Evolutionary conservation across 2,888 invertebrate genomes (phyloP), one percentile per base, ranked within the genome.

Genomic region (Lycophotia porphyrea): DNA sequence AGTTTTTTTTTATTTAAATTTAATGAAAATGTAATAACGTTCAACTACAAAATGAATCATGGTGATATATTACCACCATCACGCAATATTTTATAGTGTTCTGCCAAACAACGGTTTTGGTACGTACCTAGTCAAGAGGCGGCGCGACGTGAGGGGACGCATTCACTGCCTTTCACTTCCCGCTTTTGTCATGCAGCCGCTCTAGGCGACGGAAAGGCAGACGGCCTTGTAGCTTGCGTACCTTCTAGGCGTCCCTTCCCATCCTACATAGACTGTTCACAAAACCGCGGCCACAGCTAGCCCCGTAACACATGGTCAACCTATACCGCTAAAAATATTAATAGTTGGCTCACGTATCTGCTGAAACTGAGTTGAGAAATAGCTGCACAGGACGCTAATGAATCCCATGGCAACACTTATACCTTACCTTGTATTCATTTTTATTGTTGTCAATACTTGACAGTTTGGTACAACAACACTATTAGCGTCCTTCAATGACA

Each of bases 151-250:
- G 93, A 93, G 93, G 94, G 95, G 93, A 94, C 95, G 93, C 95
- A 95, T 96, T 96, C 96, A 94, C 96, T 94, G 94, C 96, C 96
- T 96, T 96, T 96, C 96, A 96, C 96, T 96, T 96, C 96, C 96
- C 95, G 95, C 95, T 96, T 95, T 96, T 96, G 95, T 96, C 93
- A 93, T 92, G 91, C 91, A 91, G 91, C 92, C 93, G 93, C 93
- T 94, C 92, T 94, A 93, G 92, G 93, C 94, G 89, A 90, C 94
- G 93, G 94, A 94, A 95, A 94, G 94, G 95, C 95, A 93, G 93
- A 93, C 94, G 95, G 95, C 96, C 96, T 96, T 96, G 96, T 94
- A 89, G 88, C 92, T 92, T 90, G 93, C 92, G 91, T 92, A 92
- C 95, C 94, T 94, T 92, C 92, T 93, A 92, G 92, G 90, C 93